Conservation (phyloP, 1,140 invertebrate genomes). For the Venturia canescens region DNA sequence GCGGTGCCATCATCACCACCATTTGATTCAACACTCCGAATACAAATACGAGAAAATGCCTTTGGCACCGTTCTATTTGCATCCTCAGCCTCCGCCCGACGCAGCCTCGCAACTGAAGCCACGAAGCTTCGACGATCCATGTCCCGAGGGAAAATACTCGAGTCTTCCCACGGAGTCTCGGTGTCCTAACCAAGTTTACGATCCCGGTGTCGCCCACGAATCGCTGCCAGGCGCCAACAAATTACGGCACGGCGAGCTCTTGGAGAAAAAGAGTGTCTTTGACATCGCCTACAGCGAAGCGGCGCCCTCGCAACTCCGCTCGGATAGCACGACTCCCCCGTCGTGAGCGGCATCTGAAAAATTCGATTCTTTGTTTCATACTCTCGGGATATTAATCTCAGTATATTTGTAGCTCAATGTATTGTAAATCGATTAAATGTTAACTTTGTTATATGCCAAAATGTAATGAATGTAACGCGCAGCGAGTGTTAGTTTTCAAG, state of each 20-base stretch:
- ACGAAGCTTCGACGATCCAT: slow-evolving; percentile 60
- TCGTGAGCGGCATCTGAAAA: slow-evolving; percentile 60
- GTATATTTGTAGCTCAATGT: not conserved
- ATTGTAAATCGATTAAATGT: not conserved
- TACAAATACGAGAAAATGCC: slow-evolving; percentile 84
- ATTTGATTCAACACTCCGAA: slow-evolving; percentile 85
- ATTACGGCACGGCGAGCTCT: slow-evolving; percentile 80
- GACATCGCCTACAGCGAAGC: slow-evolving; percentile 95
- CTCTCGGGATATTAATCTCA: not conserved
- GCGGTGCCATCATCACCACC: slow-evolving; percentile 73
- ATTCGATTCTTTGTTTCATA: not conserved
- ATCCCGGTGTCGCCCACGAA: slow-evolving; percentile 86
- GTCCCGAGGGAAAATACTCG: slow-evolving; percentile 69
- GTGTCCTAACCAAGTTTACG: slow-evolving; percentile 81
- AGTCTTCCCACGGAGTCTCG: slow-evolving; percentile 52
- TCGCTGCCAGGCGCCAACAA: slow-evolving; percentile 78
- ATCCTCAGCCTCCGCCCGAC: slow-evolving; percentile 82
- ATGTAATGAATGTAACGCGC: slow-evolving; percentile 17
- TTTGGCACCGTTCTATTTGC: slow-evolving; percentile 79
- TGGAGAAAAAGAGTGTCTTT: slow-evolving; percentile 95
- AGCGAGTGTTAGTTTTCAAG: slow-evolving; percentile 10
- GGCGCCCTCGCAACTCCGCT: slow-evolving; percentile 80
- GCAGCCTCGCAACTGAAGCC: slow-evolving; percentile 76
- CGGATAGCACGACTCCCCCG: slow-evolving; percentile 77
- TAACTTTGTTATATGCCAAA: slow-evolving; percentile 40